phyloP scores from a whole-genome alignment of 2,113 vertebrate genomes.

The Acrocephalus kingi region DNA sequence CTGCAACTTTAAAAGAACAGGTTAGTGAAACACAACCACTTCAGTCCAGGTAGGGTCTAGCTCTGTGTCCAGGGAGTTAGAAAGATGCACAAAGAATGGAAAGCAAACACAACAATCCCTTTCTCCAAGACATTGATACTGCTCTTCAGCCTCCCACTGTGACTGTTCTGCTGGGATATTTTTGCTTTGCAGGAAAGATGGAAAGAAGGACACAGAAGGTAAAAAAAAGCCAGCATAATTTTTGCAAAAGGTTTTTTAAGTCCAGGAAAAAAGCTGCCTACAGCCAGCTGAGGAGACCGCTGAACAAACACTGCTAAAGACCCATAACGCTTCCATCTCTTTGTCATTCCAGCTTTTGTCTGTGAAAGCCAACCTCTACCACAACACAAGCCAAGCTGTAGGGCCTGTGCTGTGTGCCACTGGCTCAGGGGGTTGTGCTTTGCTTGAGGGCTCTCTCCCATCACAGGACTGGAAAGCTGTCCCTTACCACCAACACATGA shows the following conservation, averaged over 20 bases:
- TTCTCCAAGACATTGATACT: not conserved
- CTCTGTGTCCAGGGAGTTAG: not conserved
- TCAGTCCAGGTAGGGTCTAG: not conserved
- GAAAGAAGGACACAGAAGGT: conserved; percentile 30
- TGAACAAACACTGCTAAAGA: conserved; percentile 1
- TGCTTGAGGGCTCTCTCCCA: not conserved
- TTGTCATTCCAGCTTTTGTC: not conserved
- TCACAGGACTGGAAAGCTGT: not conserved
- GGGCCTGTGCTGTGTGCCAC: not conserved
- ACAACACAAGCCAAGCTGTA: not conserved
- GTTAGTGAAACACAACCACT: not conserved
- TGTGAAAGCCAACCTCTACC: not conserved
- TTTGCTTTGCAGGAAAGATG: not conserved
- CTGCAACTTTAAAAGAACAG: not conserved
- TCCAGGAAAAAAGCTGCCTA: conserved; percentile 30
- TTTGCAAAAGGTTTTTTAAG: conserved; percentile 37
- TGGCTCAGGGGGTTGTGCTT: not conserved
- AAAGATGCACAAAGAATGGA: conserved; percentile 17
- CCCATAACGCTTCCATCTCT: not conserved
- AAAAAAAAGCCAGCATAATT: conserved; percentile 39
- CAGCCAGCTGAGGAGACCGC: conserved; percentile 2
- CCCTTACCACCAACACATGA: not conserved
- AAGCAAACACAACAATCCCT: not conserved
- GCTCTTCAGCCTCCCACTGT: not conserved
- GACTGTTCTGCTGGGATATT: not conserved